These are phyloP conservation scores for Hoplodrina blanda DNA, from an alignment of 2,888 invertebrate species.

Conservation along the genomic window DNA sequence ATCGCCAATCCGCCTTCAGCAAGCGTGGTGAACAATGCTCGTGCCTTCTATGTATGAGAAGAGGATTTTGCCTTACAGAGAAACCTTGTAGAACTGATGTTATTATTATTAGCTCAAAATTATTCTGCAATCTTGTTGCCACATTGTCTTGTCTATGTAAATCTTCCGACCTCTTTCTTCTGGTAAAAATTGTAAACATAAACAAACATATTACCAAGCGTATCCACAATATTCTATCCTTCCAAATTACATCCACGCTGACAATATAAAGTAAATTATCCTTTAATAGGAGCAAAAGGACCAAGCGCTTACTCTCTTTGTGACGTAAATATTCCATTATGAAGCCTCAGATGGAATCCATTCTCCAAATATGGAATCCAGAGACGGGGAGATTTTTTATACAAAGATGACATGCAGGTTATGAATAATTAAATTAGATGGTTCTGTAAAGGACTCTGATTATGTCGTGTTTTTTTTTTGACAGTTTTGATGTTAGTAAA, in stretches of 20 bases:
- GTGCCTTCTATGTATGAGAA: background rate
- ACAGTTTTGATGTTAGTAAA: background rate
- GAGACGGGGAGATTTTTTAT: constrained; percentile 47
- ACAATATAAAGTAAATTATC: constrained; percentile 87
- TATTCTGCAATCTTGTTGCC: too few species aligned
- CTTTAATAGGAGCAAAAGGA: constrained; percentile 70
- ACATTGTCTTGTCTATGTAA: too few species aligned
- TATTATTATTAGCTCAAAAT: too few species aligned
- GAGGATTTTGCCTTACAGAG: background rate
- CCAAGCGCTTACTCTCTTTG: constrained; percentile 58
- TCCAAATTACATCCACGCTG: constrained; percentile 62
- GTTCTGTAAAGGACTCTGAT: constrained; percentile 20
- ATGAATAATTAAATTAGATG: constrained; percentile 65
- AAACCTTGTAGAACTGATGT: too few species aligned
- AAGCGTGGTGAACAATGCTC: too few species aligned
- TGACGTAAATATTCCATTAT: constrained; percentile 60
- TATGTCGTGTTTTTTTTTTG: background rate
- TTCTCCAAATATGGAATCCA: constrained; percentile 60
- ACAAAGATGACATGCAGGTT: constrained; percentile 44
- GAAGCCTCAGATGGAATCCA: constrained; percentile 42
- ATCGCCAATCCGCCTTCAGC: too few species aligned
- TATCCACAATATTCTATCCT: constrained; percentile 60
- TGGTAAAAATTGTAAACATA: too few species aligned
- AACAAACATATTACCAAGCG: background rate
- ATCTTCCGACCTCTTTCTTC: too few species aligned